These are phyloP conservation scores for Saxicola maurus DNA, from an alignment of 2,797 vertebrate genomes.

Conservation along the genomic window DNA sequence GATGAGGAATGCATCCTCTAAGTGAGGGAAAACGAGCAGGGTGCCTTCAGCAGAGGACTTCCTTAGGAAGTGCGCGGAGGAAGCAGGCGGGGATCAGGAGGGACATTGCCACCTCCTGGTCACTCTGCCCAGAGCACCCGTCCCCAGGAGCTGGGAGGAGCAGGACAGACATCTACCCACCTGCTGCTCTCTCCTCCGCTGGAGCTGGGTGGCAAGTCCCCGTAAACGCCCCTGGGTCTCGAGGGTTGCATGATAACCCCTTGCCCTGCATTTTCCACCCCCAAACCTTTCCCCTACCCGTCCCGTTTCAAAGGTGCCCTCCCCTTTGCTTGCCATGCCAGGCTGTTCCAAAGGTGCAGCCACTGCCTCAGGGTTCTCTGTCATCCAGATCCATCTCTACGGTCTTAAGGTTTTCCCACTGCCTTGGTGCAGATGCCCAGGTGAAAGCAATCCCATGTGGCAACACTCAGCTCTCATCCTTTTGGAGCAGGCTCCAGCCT, in stretches of 20 bases:
- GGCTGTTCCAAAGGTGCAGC: background rate
- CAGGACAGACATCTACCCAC: background rate
- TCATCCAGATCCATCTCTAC: background rate
- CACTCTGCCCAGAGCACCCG: slow-evolving; percentile 7
- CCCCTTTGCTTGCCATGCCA: fast-evolving
- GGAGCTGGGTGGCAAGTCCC: background rate
- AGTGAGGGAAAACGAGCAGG: background rate
- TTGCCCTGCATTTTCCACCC: background rate
- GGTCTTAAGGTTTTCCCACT: background rate
- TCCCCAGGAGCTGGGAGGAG: background rate
- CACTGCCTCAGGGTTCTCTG: background rate
- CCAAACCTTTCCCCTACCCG: background rate
- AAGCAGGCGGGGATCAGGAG: background rate
- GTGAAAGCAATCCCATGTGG: background rate
- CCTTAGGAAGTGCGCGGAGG: background rate
- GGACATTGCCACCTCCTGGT: slow-evolving; percentile 58
- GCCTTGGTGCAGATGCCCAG: background rate
- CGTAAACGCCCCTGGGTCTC: fast-evolving
- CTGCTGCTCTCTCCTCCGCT: background rate
- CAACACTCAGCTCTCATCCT: fast-evolving
- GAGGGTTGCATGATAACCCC: background rate
- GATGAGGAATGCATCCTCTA: background rate
- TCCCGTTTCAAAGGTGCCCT: background rate
- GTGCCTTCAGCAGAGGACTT: background rate
- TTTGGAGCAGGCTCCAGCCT: background rate